Evolutionary conservation across 2,888 invertebrate genomes (phyloP).

Genomic region (Cryptocephalus primarius): DNA sequence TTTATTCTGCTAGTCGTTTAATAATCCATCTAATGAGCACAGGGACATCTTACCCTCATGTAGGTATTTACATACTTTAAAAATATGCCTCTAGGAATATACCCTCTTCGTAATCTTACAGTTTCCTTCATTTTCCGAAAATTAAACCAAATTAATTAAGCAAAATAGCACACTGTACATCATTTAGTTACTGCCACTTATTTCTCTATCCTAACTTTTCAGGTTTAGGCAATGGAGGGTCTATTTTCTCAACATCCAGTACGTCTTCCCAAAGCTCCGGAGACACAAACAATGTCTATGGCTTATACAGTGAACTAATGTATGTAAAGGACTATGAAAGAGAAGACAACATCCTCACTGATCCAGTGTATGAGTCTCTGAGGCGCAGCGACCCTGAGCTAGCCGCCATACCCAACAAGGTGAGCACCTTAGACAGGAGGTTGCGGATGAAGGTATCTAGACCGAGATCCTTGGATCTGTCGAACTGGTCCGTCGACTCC

Average conservation of each 20-base stretch:
- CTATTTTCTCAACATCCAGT: constrained; percentile 44
- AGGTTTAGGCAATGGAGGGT: constrained; percentile 30
- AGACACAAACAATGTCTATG: constrained; percentile 74
- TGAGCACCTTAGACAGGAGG: constrained; percentile 70
- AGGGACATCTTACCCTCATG: too few species aligned
- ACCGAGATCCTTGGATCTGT: constrained; percentile 70
- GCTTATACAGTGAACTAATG: constrained; percentile 80
- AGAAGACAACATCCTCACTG: constrained; percentile 59
- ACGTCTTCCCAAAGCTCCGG: constrained; percentile 51
- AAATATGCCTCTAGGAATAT: too few species aligned
- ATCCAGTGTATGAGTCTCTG: constrained; percentile 64
- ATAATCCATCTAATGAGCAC: too few species aligned
- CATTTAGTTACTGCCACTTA: too few species aligned
- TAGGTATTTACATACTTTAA: too few species aligned
- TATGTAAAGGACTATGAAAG: constrained; percentile 80
- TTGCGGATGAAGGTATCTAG: constrained; percentile 72
- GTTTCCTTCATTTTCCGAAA: too few species aligned
- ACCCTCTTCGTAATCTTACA: too few species aligned
- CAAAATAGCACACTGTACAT: too few species aligned
- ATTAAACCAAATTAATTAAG: too few species aligned
- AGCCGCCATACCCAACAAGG: constrained; percentile 71
- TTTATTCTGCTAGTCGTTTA: too few species aligned
- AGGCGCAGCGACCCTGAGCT: constrained; percentile 75
- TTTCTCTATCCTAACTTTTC: background rate
- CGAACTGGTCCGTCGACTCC: constrained; percentile 83